Conservation (phyloP, 1,140 invertebrate genomes). For the Leucophenga varia region DNA sequence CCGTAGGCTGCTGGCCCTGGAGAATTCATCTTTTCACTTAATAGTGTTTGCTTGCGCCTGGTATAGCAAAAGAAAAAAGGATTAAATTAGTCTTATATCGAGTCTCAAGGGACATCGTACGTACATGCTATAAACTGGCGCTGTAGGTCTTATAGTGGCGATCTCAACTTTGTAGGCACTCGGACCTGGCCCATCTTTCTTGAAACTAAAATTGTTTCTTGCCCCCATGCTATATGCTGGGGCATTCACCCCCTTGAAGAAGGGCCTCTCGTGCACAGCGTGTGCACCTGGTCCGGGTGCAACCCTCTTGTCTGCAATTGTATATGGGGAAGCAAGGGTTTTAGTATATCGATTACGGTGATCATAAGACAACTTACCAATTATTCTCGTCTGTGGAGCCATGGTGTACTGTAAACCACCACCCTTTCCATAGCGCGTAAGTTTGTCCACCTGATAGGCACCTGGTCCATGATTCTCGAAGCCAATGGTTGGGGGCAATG, state of each 20-base stretch:
- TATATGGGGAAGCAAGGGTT: background rate
- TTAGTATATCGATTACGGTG: slow-evolving; percentile 29
- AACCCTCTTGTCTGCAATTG: slow-evolving; percentile 29
- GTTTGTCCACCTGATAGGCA: slow-evolving; percentile 35
- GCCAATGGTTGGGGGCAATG: slow-evolving; percentile 60
- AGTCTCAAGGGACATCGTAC: slow-evolving; percentile 15
- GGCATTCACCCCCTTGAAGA: slow-evolving; percentile 57
- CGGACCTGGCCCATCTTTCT: slow-evolving; percentile 61
- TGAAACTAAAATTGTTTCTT: slow-evolving; percentile 54
- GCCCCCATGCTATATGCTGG: slow-evolving; percentile 62
- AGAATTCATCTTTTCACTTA: slow-evolving; percentile 42
- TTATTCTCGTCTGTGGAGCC: slow-evolving; percentile 21
- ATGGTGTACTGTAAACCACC: slow-evolving; percentile 48
- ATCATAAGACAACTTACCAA: slow-evolving; percentile 32
- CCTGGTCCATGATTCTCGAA: slow-evolving; percentile 57
- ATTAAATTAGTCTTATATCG: slow-evolving; percentile 5
- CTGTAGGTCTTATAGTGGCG: slow-evolving; percentile 47
- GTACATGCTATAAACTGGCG: slow-evolving; percentile 59
- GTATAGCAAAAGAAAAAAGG: slow-evolving; percentile 18
- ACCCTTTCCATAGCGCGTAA: slow-evolving; percentile 38
- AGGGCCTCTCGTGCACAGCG: slow-evolving; percentile 57
- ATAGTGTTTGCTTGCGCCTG: slow-evolving; percentile 55
- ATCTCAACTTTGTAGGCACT: slow-evolving; percentile 62
- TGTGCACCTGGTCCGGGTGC: slow-evolving; percentile 63
- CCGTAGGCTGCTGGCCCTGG: slow-evolving; percentile 64